phyloP scores from a whole-genome alignment of 2,113 vertebrate species.

The Empidonax traillii region DNA sequence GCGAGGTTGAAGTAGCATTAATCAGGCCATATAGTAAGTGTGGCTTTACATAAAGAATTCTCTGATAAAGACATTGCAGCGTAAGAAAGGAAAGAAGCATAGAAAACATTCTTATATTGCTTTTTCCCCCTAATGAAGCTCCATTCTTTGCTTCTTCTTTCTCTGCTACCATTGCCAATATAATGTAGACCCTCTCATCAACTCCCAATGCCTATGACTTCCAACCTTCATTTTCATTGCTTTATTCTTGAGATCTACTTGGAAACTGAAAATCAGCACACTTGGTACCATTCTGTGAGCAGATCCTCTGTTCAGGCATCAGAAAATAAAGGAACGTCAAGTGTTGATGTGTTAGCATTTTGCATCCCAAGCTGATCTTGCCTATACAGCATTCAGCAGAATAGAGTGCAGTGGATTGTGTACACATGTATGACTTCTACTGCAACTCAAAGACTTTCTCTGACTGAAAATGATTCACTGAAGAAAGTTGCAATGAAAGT shows the following conservation, averaged over 20 bases:
- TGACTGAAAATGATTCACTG: not conserved
- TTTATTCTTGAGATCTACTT: not conserved
- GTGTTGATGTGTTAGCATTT: not conserved
- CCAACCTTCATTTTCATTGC: not conserved
- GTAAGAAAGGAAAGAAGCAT: not conserved
- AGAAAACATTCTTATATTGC: not conserved
- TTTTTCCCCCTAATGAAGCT: not conserved
- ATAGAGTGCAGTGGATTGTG: not conserved
- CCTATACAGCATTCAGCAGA: not conserved
- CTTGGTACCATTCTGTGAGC: fast-evolving
- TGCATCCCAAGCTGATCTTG: not conserved
- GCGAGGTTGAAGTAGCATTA: not conserved
- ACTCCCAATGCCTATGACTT: not conserved
- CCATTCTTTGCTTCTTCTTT: not conserved
- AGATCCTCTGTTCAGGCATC: not conserved
- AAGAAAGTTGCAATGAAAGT: not conserved
- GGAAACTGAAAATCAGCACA: not conserved
- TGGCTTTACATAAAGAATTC: not conserved
- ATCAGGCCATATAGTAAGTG: not conserved
- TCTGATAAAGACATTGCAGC: not conserved
- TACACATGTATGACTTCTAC: not conserved
- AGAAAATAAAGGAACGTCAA: not conserved
- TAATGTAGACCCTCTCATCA: not conserved
- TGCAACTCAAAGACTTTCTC: not conserved
- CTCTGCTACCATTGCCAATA: not conserved